phyloP scores from a whole-genome alignment of 2,888 invertebrate species.

The Eupeodes latifasciatus region DNA sequence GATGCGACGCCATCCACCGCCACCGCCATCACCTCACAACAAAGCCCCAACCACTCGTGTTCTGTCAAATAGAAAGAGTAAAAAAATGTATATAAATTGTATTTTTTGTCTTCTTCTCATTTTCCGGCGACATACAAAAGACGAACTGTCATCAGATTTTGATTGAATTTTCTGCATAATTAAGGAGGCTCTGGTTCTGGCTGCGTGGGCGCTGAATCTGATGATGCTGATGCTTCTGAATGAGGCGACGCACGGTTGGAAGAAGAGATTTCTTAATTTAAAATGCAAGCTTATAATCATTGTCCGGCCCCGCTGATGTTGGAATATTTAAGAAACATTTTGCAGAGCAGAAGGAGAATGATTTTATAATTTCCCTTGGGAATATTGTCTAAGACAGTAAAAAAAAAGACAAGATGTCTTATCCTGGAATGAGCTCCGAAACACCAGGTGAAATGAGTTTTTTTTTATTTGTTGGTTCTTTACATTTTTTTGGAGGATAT shows the following conservation, averaged over 20 bases:
- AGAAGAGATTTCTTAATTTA: constrained; percentile 26
- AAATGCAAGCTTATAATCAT: constrained; percentile 28
- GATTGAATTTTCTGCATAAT: constrained; percentile 67
- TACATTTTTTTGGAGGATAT: background rate
- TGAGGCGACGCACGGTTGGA: constrained; percentile 21
- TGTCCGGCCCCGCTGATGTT: constrained; percentile 17
- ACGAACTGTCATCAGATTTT: constrained; percentile 38
- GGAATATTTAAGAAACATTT: background rate
- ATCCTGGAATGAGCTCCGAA: constrained; percentile 1
- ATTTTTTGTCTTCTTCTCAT: constrained; percentile 20
- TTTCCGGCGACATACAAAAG: constrained; percentile 7
- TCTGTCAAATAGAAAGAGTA: constrained; percentile 15
- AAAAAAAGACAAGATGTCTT: constrained; percentile 2
- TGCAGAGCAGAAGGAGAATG: background rate
- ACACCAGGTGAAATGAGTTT: background rate
- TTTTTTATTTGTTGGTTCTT: background rate
- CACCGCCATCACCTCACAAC: background rate
- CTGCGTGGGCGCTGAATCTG: constrained; percentile 15
- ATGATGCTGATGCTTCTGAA: too few species aligned
- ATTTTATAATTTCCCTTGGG: constrained; percentile 55
- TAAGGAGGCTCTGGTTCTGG: constrained; percentile 34
- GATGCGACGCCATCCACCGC: background rate
- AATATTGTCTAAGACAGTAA: constrained; percentile 14
- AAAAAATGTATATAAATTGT: constrained; percentile 17
- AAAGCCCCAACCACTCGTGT: too few species aligned